Evolutionary conservation across 1,140 invertebrate species (phyloP), one percentile per base, ranked within the genome.

Genomic region (Calycopis cecrops): DNA sequence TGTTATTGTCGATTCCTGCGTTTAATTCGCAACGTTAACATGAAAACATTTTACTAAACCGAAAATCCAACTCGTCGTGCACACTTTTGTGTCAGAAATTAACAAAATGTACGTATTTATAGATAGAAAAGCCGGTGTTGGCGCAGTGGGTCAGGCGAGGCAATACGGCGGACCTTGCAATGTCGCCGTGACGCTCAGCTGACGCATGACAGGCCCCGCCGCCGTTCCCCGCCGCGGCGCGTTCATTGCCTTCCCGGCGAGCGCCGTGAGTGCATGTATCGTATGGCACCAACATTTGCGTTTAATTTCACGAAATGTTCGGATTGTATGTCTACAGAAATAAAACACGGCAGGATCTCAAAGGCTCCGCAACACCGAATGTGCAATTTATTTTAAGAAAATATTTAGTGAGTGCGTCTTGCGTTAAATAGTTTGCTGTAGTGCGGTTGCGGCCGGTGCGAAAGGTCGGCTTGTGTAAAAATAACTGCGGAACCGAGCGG

Each of bases 161-260:
- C 78, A 72, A 69, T 76, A 76, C 79, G 70, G 79, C 85, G 86
- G 84, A 88, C 85, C 85, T 88, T 88, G 85, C 85, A 88, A 88
- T 88, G 86, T 88, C 85, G 78, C 82, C 78, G 78, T 81, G 79
- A 85, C 85, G 82, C 88, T 81, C 80, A 87, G 82, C 81, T 86
- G 81, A 85, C 75, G 73, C 67, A 74, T 74, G 71, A 74, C 71
- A 71, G 70, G 63, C 65, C 62, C 73, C 67, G 71, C 65, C 76
- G 67, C 67, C 60, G 63, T 68, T 59, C 62, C 71, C 63, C 69
- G 56, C 71, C 49, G 58, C 68, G 68, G 67, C 68, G 75, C 82
- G 79, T 81, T 87, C 81, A 80, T 82, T 85, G 81, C 81, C 75
- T 85, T 73, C 76, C 69, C 67, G 79, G 81, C 78, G 55, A 71